Percentiles rank a stretch among this genome's conserved stretches.
phyloP scores from a whole-genome alignment of 2,797 vertebrate species.

The Fistularia commersonii region DNA sequence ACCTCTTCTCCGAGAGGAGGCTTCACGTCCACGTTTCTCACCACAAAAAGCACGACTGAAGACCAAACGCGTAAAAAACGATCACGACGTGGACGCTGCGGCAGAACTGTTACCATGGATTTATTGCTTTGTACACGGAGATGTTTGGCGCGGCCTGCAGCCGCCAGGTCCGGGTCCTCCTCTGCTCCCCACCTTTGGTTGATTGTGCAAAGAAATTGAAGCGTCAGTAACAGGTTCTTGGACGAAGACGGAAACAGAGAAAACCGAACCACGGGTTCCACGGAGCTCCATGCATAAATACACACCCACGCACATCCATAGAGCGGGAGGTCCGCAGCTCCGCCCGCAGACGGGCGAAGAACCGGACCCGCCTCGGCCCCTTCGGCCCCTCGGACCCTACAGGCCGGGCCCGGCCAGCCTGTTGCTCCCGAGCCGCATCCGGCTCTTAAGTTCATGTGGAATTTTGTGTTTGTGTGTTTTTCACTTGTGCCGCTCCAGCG shows the following conservation, averaged over 20 bases:
- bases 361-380: too few relatives aligned
- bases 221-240: conserved; percentile 73
- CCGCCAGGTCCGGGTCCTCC: conserved; percentile 51
- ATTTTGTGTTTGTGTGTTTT: too few relatives aligned
- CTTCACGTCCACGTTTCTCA: conserved; percentile 62
- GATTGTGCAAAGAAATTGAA: conserved; percentile 81
- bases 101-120: conserved; percentile 83
- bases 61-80: conserved; percentile 72
- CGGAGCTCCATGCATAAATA: conserved; percentile 77
- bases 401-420: too few relatives aligned
- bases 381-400: too few relatives aligned
- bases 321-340: conserved; percentile 56
- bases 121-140: conserved; percentile 97
- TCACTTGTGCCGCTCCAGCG: too few relatives aligned
- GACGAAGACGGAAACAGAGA: conserved; percentile 39
- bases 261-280: conserved; percentile 62
- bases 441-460: too few relatives aligned
- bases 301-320: conserved; percentile 72
- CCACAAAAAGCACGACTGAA: conserved; percentile 77
- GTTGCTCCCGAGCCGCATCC: too few relatives aligned
- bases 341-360: conserved; percentile 44
- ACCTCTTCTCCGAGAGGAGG: conserved; percentile 50
- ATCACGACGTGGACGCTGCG: conserved; percentile 70
- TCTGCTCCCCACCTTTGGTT: conserved; percentile 83
- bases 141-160: conserved; percentile 74